Evolutionary conservation across 2,113 vertebrate genomes (phyloP).

Genomic region (Poeciliopsis occidentalis): DNA sequence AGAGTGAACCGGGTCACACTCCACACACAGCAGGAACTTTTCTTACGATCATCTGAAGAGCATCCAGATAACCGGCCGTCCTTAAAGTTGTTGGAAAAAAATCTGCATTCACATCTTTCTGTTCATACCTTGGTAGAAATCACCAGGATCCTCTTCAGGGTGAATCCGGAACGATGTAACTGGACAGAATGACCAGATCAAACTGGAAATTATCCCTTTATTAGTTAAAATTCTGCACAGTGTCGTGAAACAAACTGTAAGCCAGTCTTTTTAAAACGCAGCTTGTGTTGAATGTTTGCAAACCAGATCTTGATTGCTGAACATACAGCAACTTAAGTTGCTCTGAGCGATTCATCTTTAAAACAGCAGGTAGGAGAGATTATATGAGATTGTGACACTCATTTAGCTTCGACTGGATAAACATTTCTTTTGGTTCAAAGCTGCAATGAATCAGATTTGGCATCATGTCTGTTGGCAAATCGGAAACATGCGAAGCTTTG

Average conservation of each 20-base stretch:
- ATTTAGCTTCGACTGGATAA: slow-evolving; percentile 16
- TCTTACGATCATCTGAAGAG: too few species aligned
- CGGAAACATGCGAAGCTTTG: not conserved
- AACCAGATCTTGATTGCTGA: not conserved
- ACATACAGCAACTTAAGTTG: not conserved
- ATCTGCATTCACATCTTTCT: too few species aligned
- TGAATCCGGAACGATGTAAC: too few species aligned
- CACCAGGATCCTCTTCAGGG: too few species aligned
- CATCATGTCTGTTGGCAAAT: slow-evolving; percentile 15
- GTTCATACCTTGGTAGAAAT: too few species aligned
- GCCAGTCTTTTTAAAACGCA: not conserved
- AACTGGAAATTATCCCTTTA: too few species aligned
- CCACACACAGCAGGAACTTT: too few species aligned
- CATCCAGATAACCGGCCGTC: too few species aligned
- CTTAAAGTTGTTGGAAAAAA: too few species aligned
- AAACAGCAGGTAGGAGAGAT: slow-evolving; percentile 7
- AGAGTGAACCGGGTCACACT: too few species aligned
- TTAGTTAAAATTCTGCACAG: too few species aligned
- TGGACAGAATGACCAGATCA: too few species aligned
- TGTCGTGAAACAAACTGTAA: not conserved
- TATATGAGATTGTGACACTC: slow-evolving; percentile 1
- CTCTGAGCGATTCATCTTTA: not conserved
- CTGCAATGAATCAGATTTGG: slow-evolving; percentile 30
- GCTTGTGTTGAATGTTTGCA: not conserved
- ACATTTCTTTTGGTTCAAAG: slow-evolving; percentile 16